Conservation (phyloP, 35 echinoderm and acorn worm species). For the Heliocidaris tuberculata region DNA sequence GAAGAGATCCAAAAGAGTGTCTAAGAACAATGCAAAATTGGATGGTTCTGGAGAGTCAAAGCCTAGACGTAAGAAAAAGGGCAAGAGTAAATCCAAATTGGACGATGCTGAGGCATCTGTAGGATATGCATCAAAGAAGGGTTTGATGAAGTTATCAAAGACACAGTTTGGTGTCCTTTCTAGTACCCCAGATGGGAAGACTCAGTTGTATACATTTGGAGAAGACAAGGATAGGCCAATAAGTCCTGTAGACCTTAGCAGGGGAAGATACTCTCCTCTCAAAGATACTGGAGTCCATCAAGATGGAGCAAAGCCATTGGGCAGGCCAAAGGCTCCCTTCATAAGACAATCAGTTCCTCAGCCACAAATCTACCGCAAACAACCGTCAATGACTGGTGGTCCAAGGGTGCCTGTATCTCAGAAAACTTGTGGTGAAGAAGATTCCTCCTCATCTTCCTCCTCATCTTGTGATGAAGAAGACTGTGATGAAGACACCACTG, state of each 20-base stretch:
- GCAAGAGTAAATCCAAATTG: constrained; percentile 12
- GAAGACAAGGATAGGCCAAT: not conserved
- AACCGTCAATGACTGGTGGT: not conserved
- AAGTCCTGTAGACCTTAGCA: not conserved
- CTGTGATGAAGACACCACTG: not conserved
- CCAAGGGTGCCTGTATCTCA: not conserved
- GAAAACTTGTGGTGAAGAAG: not conserved
- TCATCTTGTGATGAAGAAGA: constrained; percentile 12
- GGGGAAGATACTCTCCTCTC: constrained; percentile 4
- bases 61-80: constrained; percentile 18
- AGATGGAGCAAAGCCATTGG: not conserved
- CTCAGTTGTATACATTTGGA: constrained; percentile 30
- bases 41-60: not conserved
- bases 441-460: constrained; percentile 15
- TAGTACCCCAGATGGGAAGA: not conserved
- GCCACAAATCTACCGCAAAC: constrained; percentile 30
- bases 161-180: constrained; percentile 26
- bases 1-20: not conserved
- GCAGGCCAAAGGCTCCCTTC: not conserved
- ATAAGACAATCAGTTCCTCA: not conserved
- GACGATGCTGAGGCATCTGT: not conserved
- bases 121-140: not conserved
- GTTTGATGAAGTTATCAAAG: not conserved
- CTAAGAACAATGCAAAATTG: not conserved
- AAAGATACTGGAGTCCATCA: not conserved